Percentiles rank a stretch among this genome's conserved stretches.
phyloP scores from a whole-genome alignment of 2,888 invertebrate species.

The Oeneis ivallda region DNA sequence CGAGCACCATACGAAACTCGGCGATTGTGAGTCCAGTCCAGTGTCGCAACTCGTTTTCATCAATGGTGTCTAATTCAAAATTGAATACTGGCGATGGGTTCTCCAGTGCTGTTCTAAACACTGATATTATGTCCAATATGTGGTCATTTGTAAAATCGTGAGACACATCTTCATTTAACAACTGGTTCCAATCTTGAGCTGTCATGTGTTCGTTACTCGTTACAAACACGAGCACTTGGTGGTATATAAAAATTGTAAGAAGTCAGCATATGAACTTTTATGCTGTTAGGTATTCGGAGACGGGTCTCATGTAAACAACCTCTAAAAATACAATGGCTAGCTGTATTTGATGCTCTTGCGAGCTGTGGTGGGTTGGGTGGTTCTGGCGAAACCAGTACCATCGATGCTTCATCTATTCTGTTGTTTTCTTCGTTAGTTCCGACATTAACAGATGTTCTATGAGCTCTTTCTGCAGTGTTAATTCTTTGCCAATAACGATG shows the following conservation, averaged over 20 bases:
- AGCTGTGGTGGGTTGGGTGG: slow-evolving; percentile 2
- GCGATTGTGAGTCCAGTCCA: slow-evolving; percentile 10
- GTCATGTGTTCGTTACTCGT: slow-evolving; percentile 8
- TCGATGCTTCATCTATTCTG: not conserved
- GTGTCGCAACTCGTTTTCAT: slow-evolving; percentile 5
- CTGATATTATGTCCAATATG: slow-evolving; percentile 3
- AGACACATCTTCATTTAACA: not conserved
- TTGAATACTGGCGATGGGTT: not conserved
- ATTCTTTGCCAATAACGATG: slow-evolving; percentile 14
- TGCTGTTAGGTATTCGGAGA: slow-evolving; percentile 2
- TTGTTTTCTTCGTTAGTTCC: not conserved
- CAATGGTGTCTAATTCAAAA: slow-evolving; percentile 8
- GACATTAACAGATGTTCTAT: not conserved
- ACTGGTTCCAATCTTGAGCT: too few relatives aligned
- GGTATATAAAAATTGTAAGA: slow-evolving; percentile 8
- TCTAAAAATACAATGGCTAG: not conserved
- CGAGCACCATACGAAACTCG: slow-evolving; percentile 1
- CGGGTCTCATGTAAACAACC: not conserved
- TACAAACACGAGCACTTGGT: slow-evolving; percentile 9
- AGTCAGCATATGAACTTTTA: slow-evolving; percentile 1
- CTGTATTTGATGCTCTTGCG: slow-evolving; percentile 14
- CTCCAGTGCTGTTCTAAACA: not conserved
- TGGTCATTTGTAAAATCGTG: slow-evolving; percentile 5
- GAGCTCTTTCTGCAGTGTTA: slow-evolving; percentile 4
- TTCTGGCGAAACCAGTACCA: not conserved